These are phyloP conservation scores for Perca flavescens DNA, from an alignment of 2,113 vertebrate genomes.

Conservation along the genomic window DNA sequence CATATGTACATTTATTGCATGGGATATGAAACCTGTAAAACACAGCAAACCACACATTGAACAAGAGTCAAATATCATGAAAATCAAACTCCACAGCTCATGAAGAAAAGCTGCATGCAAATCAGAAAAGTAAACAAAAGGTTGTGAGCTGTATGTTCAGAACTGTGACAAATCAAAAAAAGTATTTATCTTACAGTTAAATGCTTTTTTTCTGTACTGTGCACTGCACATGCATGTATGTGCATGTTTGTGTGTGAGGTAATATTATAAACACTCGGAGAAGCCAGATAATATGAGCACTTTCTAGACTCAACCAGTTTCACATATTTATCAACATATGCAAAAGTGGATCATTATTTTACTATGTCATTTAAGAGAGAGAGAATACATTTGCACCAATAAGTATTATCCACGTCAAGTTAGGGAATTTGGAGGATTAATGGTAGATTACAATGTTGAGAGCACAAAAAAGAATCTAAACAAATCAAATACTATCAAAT, in stretches of 20 bases:
- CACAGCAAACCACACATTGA: slow-evolving; percentile 47
- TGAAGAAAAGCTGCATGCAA: slow-evolving; percentile 59
- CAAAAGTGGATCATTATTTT: background rate
- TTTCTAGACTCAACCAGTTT: background rate
- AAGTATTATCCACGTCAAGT: background rate
- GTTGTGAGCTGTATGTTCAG: slow-evolving; percentile 32
- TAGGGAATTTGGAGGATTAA: slow-evolving; percentile 5
- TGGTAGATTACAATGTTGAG: background rate
- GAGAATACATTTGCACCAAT: slow-evolving; percentile 27
- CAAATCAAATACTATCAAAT: slow-evolving; percentile 37
- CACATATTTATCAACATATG: background rate
- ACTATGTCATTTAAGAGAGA: background rate
- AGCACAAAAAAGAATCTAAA: slow-evolving; percentile 19
- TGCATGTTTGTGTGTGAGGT: slow-evolving; percentile 23
- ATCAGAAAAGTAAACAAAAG: slow-evolving; percentile 59
- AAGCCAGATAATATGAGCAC: slow-evolving; percentile 1
- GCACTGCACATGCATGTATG: slow-evolving; percentile 44
- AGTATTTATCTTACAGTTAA: slow-evolving; percentile 31
- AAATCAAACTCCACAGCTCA: slow-evolving; percentile 51
- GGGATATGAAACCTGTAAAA: slow-evolving; percentile 66
- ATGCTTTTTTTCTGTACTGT: slow-evolving; percentile 22
- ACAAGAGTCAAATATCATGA: slow-evolving; percentile 48
- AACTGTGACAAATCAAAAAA: slow-evolving; percentile 25
- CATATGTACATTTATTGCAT: slow-evolving; percentile 77
- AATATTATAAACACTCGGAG: slow-evolving; percentile 33